Evolutionary conservation across 2,797 vertebrate species (phyloP), one percentile per base, ranked within the genome.

Genomic region (Gymnothorax reevesii): DNA sequence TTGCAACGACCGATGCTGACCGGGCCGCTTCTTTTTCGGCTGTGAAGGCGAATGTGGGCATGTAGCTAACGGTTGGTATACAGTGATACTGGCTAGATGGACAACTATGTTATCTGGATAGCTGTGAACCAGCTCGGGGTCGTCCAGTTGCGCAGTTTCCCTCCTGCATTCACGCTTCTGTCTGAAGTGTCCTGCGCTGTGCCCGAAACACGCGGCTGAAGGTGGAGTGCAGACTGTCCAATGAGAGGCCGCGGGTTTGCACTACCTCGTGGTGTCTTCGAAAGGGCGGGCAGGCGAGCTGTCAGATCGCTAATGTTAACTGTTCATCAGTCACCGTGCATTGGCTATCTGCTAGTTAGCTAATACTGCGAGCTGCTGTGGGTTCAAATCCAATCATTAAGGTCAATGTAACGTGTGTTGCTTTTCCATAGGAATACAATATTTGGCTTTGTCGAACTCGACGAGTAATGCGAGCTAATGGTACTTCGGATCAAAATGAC

Each of bases 41-140:
- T 33, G 9, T 71, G 10, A 25, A 17, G 54, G 57, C 52, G 33
- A 42, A 42, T 42, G 1, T 20, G 7, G 60, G 22, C 27, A 5
- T 52, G 7, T 33, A 13, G 69, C 25, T 33, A 77, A 7, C 42
- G 73, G 13, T 49, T 10, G 59, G 25, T 33, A 27, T 54, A 55
- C 77, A 20, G 55, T 62, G n/a, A 13, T 20, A 7, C 22, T 80
- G 20, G 77, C 77, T 54, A 9, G 7, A 20, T 80, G 7, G 73
- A 49, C 55, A n/a, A 54, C n/a, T 80, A 17, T 77, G 49, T 62
- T 86, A 17, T 55, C 25, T 85, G 66, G 66, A n/a, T 57, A 85
- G 33, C 69, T 86, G 85, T 75, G 49, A 69, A 17, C 27, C 33
- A 79, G 71, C 71, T 77, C 60, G 71, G 71, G 13, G 42, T 49